Evolutionary conservation across 92 coral and sea anemone genomes (phyloP), one percentile per base, ranked within the genome.

Genomic region (Siderastrea siderea): DNA sequence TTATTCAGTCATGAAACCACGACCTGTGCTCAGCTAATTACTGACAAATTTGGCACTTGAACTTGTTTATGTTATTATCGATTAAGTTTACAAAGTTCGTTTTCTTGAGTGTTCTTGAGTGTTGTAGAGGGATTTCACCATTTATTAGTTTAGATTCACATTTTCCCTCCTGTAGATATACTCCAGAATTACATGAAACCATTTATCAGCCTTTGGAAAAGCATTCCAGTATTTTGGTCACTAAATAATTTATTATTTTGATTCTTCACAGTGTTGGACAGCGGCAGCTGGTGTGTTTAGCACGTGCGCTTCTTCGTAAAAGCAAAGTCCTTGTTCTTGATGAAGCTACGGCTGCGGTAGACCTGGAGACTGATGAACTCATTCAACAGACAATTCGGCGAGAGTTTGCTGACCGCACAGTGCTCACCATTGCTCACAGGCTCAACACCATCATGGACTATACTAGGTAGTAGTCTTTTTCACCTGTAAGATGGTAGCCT

Each of bases 321-420:
- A 96, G 95, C 71, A 96, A 96, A 84, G 76, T 95, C 74, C 90
- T 95, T 54, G 92, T 93, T 52, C 90, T 95, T 51, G 98, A 95
- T 75, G 98, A 95, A 88, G 98, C 98, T 68, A 95, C 98, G 45
- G 98, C 98, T 17, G 98, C 98, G 44, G 98, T 95, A 70, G 98
- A 95, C 84, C 91, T 95, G 87, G 98, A 95, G 86, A 95, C 98
- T 51, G 98, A 95, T 81, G 98, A 95, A 75, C 93, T 95, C 55
- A 95, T 95, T 52, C 98, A 95, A 65, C 92, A 95, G 60, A 95
- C 98, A 65, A 95, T 95, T 69, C 96, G 98, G 50, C 87, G 86
- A n/a, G 98, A 95, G 94, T 95, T 95, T 81, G 95, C 96, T 68
- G 98, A 95, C 83, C 88, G 98, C 71, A 95, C 98, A 7, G 98